Conservation (phyloP, 2,797 vertebrate species). For the Adrianichthys oophorus region DNA sequence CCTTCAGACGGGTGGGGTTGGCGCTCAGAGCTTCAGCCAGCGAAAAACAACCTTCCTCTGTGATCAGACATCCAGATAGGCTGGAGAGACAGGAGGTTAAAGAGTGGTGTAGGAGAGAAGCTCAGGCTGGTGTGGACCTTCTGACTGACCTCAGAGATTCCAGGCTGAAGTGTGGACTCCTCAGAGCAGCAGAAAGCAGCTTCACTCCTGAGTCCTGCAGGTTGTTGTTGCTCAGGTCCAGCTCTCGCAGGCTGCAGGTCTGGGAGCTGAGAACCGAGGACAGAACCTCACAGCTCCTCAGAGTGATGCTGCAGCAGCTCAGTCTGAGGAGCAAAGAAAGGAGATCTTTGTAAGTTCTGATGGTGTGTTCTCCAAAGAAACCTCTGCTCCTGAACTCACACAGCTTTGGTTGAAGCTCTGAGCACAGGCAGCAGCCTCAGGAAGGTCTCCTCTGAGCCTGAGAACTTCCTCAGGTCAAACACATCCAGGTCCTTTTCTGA, state of each 20-base stretch:
- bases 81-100: no score
- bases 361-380: background rate
- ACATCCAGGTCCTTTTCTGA: background rate
- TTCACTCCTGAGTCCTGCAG: background rate
- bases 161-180: background rate
- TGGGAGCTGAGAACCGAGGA: background rate
- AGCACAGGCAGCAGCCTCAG: background rate
- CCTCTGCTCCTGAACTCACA: background rate
- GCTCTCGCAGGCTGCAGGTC: background rate
- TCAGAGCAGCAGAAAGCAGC: background rate
- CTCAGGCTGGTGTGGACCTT: no score
- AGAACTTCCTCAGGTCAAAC: background rate
- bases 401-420: background rate
- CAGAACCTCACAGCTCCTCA: background rate
- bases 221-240: background rate
- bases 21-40: no score
- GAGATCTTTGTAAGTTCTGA: background rate
- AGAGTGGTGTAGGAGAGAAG: no score
- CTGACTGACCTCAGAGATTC: background rate
- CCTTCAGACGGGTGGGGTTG: no score
- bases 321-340: background rate
- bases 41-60: no score
- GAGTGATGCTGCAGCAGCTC: background rate
- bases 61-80: no score
- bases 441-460: background rate